These are phyloP conservation scores for Hydrochoerus hydrochaeris DNA, from an alignment of 2,113 vertebrate species.

Conservation along the genomic window DNA sequence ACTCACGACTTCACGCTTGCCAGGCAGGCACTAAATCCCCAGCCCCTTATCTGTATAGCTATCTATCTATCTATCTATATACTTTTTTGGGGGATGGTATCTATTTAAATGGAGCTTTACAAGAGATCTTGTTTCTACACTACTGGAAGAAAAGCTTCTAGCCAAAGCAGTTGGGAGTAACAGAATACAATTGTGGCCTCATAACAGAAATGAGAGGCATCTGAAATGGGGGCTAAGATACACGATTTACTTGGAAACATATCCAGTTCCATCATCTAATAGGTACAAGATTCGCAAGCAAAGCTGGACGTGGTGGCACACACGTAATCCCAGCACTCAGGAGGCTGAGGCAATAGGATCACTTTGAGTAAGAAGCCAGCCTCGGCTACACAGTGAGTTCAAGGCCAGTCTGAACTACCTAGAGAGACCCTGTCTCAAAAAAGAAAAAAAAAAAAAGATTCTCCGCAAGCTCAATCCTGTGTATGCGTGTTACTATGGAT, in stretches of 20 bases:
- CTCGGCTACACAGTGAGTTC: not conserved
- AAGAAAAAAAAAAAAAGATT: slow-evolving; percentile 16
- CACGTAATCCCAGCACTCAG: not conserved
- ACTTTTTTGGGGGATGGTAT: not conserved
- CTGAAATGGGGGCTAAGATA: not conserved
- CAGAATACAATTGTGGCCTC: slow-evolving; percentile 11
- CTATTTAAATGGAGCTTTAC: slow-evolving; percentile 56
- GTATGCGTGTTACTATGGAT: not conserved
- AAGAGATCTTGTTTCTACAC: slow-evolving; percentile 38
- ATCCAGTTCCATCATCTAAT: not conserved
- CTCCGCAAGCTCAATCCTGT: not conserved
- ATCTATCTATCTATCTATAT: too few species aligned
- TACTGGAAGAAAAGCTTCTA: slow-evolving; percentile 41
- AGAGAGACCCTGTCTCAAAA: not conserved
- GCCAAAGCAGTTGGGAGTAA: slow-evolving; percentile 38
- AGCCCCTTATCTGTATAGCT: too few species aligned
- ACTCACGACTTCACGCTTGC: too few species aligned
- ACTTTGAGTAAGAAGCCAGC: not conserved
- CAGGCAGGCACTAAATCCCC: too few species aligned
- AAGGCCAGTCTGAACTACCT: not conserved
- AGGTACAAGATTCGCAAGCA: slow-evolving; percentile 31
- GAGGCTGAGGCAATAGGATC: not conserved
- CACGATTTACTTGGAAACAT: not conserved
- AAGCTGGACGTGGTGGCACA: not conserved
- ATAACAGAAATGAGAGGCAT: slow-evolving; percentile 42